Evolutionary conservation across 2,797 vertebrate genomes (phyloP), one percentile per base, ranked within the genome.

Genomic region (Danio choprae): DNA sequence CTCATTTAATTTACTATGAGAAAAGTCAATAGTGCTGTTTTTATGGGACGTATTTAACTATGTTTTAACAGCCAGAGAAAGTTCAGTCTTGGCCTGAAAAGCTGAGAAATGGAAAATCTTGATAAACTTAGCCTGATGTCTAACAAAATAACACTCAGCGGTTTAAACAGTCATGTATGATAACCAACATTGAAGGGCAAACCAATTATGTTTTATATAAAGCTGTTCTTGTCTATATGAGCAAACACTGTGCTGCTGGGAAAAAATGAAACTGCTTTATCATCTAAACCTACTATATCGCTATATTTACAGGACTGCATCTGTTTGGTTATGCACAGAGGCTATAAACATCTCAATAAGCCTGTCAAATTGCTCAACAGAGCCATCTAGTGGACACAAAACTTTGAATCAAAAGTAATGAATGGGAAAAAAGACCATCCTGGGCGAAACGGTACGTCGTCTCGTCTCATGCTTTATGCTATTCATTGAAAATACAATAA

Each of bases 311-410:
- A 56, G 13, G 20, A 46, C 48, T 16, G 50, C 13, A 13, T 51
- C 13, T 77, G 60, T 68, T 80, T 72, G 53, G n/a, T 64, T 18
- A 71, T n/a, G 22, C 15, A 50, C 43, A 38, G 2, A 4, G 56
- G n/a, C 12, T 11, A 9, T 8, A 15, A 18, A 22, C 7, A 85
- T 18, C 71, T 60, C 71, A 81, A 78, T 50, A 73, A 44, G 18
- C 62, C 81, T 85, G 80, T 53, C 53, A 83, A 36, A 0, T 77
- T 85, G 80, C 86, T 87, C 84, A 77, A 87, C 51, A 82, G 81
- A 81, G 72, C 83, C 87, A 87, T 81, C 87, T 86, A 82, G 77
- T 74, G 87, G 64, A 72, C 20, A 0, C 13, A 62, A 7, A 81
- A 85, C 55, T 48, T 68, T 56, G 15, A 62, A 72, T 71, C 8